Evolutionary conservation across 2,113 vertebrate species (phyloP).

Genomic region (Chionodraco myersi): DNA sequence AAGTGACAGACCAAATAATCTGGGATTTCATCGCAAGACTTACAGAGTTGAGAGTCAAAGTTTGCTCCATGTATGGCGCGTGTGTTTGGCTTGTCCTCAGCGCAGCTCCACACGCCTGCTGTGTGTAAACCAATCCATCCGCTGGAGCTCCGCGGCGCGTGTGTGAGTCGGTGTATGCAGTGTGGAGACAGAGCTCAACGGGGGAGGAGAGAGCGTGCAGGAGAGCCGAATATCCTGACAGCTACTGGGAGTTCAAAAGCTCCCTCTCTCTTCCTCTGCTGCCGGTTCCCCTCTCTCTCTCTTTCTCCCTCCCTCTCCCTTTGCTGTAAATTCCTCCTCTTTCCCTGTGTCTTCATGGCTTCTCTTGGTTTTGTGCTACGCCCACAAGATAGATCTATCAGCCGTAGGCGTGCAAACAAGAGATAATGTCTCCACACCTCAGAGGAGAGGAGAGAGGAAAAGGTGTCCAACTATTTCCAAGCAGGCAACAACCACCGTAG

Average conservation of each 20-base stretch:
- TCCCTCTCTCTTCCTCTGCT: conserved; percentile 72
- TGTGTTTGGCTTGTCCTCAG: conserved; percentile 71
- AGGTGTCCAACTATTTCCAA: conserved; percentile 22
- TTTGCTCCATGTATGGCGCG: conserved; percentile 88
- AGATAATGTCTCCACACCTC: conserved; percentile 61
- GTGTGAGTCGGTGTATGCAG: conserved; percentile 60
- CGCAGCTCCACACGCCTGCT: conserved; percentile 73
- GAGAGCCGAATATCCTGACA: conserved; percentile 70
- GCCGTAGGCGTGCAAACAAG: conserved; percentile 64
- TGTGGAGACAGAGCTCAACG: conserved; percentile 49
- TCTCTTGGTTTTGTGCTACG: conserved; percentile 69
- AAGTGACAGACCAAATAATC: conserved; percentile 11
- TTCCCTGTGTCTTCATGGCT: conserved; percentile 68
- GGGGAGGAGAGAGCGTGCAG: conserved; percentile 60
- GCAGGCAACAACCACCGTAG: background rate
- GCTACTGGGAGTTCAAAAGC: conserved; percentile 78
- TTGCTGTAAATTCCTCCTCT: conserved; percentile 69
- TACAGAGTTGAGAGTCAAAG: conserved; percentile 87
- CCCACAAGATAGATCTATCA: conserved; percentile 76
- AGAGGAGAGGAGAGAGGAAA: conserved; percentile 41
- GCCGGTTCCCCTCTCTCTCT: conserved; percentile 41
- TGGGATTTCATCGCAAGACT: conserved; percentile 59
- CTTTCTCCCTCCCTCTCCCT: conserved; percentile 33
- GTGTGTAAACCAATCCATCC: conserved; percentile 79
- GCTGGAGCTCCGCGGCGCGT: conserved; percentile 56